A percentile compares a stretch with the other conserved stretches of the same genome.
Evolutionary conservation across 2,797 vertebrate genomes (phyloP).

Genomic region (Xenopus petersii): DNA sequence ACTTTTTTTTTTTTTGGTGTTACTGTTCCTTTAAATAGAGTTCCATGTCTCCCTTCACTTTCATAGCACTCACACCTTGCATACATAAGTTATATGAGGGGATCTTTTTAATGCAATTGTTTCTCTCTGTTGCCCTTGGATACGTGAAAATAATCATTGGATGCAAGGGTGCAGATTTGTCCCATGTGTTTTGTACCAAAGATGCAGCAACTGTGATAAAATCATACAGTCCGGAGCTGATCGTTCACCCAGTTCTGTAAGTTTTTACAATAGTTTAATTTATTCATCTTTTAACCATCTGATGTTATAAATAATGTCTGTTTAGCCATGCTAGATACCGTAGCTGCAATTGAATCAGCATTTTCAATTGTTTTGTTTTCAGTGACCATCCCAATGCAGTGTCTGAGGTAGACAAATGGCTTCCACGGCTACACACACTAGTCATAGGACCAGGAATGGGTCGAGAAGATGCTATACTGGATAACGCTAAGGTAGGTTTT

Average conservation of each 20-base stretch:
- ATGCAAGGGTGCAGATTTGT: conserved; percentile 88
- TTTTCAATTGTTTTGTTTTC: not conserved
- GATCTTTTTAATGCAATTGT: no score
- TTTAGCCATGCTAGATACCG: no score
- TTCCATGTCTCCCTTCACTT: no score
- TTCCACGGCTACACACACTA: conserved; percentile 88
- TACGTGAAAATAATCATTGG: not conserved
- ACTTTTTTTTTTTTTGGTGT: no score
- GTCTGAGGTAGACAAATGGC: conserved; percentile 88
- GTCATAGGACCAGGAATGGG: conserved; percentile 94
- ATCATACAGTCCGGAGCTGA: conserved; percentile 96
- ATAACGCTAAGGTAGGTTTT: conserved; percentile 76
- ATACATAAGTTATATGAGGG: no score
- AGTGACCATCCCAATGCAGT: conserved; percentile 84
- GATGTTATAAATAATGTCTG: no score
- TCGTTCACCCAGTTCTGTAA: conserved; percentile 97
- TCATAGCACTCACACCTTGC: no score
- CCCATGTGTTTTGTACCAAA: conserved; percentile 95
- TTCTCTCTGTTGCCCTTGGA: no score
- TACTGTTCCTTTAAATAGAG: no score
- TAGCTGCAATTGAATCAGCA: no score
- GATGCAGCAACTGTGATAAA: conserved; percentile 94
- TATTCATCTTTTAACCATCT: no score
- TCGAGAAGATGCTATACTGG: conserved; percentile 80
- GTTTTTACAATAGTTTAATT: conserved; percentile 53